Conservation (phyloP, 2,888 invertebrate genomes). For the Rotaria socialis region DNA sequence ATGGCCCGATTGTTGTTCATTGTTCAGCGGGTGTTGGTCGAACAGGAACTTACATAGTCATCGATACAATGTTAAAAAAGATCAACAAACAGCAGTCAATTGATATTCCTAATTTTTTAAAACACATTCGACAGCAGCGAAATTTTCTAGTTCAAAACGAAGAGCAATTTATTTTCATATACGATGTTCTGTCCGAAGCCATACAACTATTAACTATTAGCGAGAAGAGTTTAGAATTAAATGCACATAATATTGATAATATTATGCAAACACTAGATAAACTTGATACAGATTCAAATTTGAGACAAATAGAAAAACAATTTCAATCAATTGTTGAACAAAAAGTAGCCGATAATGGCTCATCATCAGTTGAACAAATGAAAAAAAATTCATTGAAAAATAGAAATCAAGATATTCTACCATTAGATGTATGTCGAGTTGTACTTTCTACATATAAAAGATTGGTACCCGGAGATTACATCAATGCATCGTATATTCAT, state of each 20-base stretch:
- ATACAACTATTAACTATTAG: conserved; percentile 65
- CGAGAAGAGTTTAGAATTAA: conserved; percentile 65
- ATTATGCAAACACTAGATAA: conserved; percentile 57
- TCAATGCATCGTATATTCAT: conserved; percentile 17
- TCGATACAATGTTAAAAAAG: conserved; percentile 89
- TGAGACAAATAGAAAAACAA: conserved; percentile 66
- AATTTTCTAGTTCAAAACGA: conserved; percentile 96
- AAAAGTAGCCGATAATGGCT: conserved; percentile 73
- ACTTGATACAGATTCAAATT: conserved; percentile 46
- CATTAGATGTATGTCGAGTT: conserved; percentile 47
- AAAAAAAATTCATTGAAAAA: conserved; percentile 78
- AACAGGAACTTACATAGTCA: conserved; percentile 89
- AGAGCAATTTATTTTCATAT: conserved; percentile 96
- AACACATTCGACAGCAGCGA: conserved; percentile 86
- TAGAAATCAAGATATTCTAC: conserved; percentile 60
- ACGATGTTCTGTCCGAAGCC: conserved; percentile 81
- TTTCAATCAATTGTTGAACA: conserved; percentile 71
- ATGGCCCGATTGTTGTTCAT: conserved; percentile 87
- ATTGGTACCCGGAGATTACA: background rate
- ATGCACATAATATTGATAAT: conserved; percentile 64
- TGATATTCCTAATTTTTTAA: conserved; percentile 84
- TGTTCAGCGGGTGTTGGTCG: conserved; percentile 96
- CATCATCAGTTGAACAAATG: conserved; percentile 73
- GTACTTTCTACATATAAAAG: background rate
- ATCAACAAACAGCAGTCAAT: conserved; percentile 78